Percentiles rank a stretch among this genome's conserved stretches.
phyloP scores from a whole-genome alignment of 2,797 vertebrate species.

The Rhinatrema bivittatum region DNA sequence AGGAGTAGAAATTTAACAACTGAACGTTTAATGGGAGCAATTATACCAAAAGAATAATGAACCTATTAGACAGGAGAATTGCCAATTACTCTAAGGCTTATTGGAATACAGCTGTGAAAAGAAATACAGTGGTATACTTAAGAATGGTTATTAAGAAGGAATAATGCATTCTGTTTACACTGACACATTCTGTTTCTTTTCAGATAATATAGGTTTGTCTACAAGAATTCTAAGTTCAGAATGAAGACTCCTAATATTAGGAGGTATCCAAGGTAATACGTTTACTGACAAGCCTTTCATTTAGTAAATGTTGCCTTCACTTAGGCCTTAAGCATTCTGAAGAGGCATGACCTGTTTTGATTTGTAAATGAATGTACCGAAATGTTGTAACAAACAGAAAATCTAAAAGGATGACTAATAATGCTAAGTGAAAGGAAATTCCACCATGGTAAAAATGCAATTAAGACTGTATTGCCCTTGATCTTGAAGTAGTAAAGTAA shows the following conservation, averaged over 20 bases:
- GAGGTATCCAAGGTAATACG: too few species aligned
- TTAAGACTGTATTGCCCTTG: too few species aligned
- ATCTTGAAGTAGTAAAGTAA: too few species aligned
- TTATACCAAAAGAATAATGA: constrained; percentile 78
- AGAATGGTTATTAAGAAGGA: constrained; percentile 67
- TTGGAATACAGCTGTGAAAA: constrained; percentile 70
- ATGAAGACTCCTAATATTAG: constrained; percentile 54
- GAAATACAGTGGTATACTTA: constrained; percentile 61
- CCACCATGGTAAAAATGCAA: too few species aligned
- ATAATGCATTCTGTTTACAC: constrained; percentile 67
- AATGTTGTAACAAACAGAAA: too few species aligned
- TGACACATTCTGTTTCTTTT: constrained; percentile 58
- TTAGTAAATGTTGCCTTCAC: not conserved
- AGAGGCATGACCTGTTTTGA: constrained; percentile 1
- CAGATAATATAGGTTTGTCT: constrained; percentile 56
- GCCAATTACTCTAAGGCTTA: constrained; percentile 68
- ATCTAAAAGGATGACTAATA: too few species aligned
- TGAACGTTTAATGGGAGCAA: constrained; percentile 77
- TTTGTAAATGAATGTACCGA: constrained; percentile 3
- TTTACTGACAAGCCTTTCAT: not conserved
- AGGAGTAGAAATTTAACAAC: constrained; percentile 71
- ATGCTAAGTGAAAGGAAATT: too few species aligned
- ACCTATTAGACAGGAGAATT: constrained; percentile 69
- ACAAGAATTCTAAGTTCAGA: constrained; percentile 55
- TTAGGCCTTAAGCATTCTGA: not conserved